Conservation (phyloP, 1,140 invertebrate genomes). For the Artemia franciscana region DNA sequence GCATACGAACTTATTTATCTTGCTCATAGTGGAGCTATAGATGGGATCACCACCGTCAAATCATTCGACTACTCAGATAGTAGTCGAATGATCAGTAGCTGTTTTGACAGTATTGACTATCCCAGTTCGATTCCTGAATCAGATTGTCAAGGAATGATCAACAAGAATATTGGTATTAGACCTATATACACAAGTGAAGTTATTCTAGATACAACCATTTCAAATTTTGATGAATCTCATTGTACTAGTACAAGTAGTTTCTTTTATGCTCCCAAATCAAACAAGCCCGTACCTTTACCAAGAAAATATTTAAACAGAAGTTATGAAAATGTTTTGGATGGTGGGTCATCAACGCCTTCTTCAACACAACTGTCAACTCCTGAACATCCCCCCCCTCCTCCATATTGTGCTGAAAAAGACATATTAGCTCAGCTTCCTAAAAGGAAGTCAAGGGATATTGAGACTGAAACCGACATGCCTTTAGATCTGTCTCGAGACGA, state of each 20-base stretch:
- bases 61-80: background rate
- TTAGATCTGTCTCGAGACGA: background rate
- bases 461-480: slow-evolving; percentile 35
- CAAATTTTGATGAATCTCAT: too few species aligned
- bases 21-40: background rate
- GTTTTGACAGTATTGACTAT: background rate
- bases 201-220: too few species aligned
- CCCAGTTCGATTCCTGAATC: too few species aligned
- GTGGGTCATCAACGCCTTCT: background rate
- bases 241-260: too few species aligned
- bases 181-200: too few species aligned
- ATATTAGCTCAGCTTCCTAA: slow-evolving; percentile 24
- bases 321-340: background rate
- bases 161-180: too few species aligned
- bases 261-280: too few species aligned
- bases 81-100: background rate
- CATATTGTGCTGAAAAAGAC: slow-evolving; percentile 58
- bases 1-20: background rate
- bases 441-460: slow-evolving; percentile 47
- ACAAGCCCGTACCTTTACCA: background rate
- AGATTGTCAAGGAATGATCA: too few species aligned
- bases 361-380: slow-evolving; percentile 70
- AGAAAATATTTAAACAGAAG: background rate
- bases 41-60: background rate
- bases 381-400: slow-evolving; percentile 79